Conservation (phyloP, 2,888 invertebrate species). For the Pyrgus malvae region DNA sequence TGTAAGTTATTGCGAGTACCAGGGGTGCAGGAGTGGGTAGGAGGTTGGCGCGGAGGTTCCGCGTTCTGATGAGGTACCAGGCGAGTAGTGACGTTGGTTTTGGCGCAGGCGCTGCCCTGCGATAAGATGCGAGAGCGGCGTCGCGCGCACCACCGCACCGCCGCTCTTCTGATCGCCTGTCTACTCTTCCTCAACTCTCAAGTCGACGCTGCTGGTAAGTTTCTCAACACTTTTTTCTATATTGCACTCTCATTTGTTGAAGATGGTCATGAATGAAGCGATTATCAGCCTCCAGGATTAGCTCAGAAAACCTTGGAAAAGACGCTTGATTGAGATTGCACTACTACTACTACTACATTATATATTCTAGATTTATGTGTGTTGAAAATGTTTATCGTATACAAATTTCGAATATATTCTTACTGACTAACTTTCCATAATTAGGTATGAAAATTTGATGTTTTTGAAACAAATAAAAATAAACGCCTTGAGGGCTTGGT, state of each 20-base stretch:
- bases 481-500: too few relatives aligned
- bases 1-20: conserved; percentile 58
- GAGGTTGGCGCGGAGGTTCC: conserved; percentile 49
- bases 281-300: too few relatives aligned
- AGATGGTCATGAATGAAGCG: too few relatives aligned
- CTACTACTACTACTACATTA: too few relatives aligned
- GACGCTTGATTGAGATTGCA: too few relatives aligned
- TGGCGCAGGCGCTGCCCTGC: conserved; percentile 69
- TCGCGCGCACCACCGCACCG: conserved; percentile 70
- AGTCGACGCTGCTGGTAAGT: conserved; percentile 75
- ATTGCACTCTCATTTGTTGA: conserved; percentile 25
- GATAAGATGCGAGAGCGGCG: conserved; percentile 80
- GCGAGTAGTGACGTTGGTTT: conserved; percentile 67
- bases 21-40: conserved; percentile 27
- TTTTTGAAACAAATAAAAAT: too few relatives aligned
- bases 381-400: too few relatives aligned
- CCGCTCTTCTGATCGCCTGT: conserved; percentile 72
- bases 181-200: conserved; percentile 70
- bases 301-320: too few relatives aligned
- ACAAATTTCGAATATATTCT: too few relatives aligned
- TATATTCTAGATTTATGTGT: too few relatives aligned
- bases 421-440: too few relatives aligned
- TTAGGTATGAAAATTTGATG: too few relatives aligned
- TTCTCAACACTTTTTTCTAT: not conserved
- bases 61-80: conserved; percentile 67